Base-by-base conservation (phyloP, 2,113 vertebrate genomes). In the Menidia beryllina region DNA sequence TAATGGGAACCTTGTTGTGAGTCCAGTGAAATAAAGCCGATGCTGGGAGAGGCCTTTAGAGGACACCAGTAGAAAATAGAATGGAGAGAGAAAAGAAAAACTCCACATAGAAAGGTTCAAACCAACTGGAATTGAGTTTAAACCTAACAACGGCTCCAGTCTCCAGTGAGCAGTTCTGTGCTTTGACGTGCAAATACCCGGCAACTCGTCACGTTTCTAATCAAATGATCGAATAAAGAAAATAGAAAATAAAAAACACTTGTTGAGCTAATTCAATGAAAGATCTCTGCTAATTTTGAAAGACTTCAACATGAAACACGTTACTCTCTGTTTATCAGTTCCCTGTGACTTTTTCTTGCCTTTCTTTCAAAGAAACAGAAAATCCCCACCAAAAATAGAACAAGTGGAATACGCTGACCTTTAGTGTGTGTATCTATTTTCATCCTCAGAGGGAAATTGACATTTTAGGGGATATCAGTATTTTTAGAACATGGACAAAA, bases 391-490 rank as follows among this genome's bases (percentile, higher is more conserved):
- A 52, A 59, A 65, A 75, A 65, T 43, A 66, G 50, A 65, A 43
- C 43, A 26, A 62, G 23, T 8, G 74, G 76, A 79, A 79, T 34
- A 55, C 8, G 6, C 39, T 78, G 67, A 61, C 45, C 65, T 30
- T 47, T 48, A 25, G 24, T 8, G 30, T 19, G 19, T 61, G 23
- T 21, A 26, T 56, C 66, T 57, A 50, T 30, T 60, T 30, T 56
- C 15, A 20, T 23, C 25, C 41, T 17, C 15, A 34, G 45, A 43
- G 30, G 24, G 53, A 51, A 47, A 36, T 34, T 5, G 12, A 52
- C 43, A 58, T 57, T 38, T 81, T 21, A 48, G 27, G 49, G 50
- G 11, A 5, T 0, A 17, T 34, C 26, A 51, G 1, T 62, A 34
- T 69, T 56, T 70, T 50, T 56, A 53, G 21, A 23, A 10, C 11